Evolutionary conservation across 2,888 invertebrate genomes (phyloP).

Genomic region (Drosophila percnosoma): DNA sequence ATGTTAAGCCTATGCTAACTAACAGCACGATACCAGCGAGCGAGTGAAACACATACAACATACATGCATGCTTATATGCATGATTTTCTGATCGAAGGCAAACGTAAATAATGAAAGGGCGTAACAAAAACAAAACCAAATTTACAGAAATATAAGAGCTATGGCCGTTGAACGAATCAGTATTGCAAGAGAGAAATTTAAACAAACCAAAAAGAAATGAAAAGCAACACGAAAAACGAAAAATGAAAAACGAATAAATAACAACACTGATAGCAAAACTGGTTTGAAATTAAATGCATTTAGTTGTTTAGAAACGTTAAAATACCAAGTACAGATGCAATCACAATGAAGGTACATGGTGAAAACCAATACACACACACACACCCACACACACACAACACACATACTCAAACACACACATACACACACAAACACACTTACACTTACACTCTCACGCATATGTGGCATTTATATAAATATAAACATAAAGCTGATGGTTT

Average conservation of each 20-base stretch:
- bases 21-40: slow-evolving; percentile 21
- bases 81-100: slow-evolving; percentile 15
- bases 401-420: slow-evolving; percentile 1
- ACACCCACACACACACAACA: slow-evolving; percentile 13
- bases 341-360: slow-evolving; percentile 19
- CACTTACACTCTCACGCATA: slow-evolving; percentile 51
- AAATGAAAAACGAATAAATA: background rate
- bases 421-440: slow-evolving; percentile 14
- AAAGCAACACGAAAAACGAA: background rate
- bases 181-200: slow-evolving; percentile 51
- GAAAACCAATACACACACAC: slow-evolving; percentile 15
- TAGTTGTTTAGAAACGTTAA: slow-evolving; percentile 55
- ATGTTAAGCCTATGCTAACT: slow-evolving; percentile 19
- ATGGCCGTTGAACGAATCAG: slow-evolving; percentile 51
- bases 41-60: background rate
- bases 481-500: slow-evolving; percentile 74
- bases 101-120: slow-evolving; percentile 10
- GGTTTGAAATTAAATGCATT: slow-evolving; percentile 57
- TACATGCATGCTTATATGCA: slow-evolving; percentile 8
- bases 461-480: slow-evolving; percentile 71
- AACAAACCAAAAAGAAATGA: slow-evolving; percentile 20
- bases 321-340: slow-evolving; percentile 20
- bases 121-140: slow-evolving; percentile 10
- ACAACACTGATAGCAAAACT: slow-evolving; percentile 23
- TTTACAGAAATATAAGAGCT: slow-evolving; percentile 25